Percentiles rank a stretch among this genome's conserved stretches.
Evolutionary conservation across 2,888 invertebrate genomes (phyloP).

Genomic region (Agrilus cyanescens): DNA sequence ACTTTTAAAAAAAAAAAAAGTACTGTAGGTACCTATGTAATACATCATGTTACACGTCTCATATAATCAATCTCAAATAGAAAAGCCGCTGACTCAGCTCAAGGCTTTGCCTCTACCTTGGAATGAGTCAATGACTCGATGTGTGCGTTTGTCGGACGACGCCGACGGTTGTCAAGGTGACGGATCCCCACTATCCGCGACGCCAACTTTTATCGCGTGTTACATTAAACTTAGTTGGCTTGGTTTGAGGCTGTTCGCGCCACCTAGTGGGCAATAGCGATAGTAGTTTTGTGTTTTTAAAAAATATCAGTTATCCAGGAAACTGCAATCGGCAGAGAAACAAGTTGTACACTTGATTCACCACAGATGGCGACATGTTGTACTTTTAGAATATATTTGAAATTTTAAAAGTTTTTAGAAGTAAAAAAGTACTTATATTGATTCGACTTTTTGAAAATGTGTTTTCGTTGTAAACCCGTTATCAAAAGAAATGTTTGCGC

Average conservation of each 20-base stretch:
- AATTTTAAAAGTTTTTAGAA: too few species aligned
- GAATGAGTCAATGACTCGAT: conserved; percentile 38
- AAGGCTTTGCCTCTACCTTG: conserved; percentile 37
- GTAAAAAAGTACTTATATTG: too few species aligned
- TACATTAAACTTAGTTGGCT: conserved; percentile 9
- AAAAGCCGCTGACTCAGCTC: conserved; percentile 17
- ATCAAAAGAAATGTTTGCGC: not conserved
- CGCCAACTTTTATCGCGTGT: conserved; percentile 7
- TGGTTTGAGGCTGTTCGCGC: conserved; percentile 8
- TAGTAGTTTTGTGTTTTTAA: not conserved
- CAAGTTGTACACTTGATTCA: too few species aligned
- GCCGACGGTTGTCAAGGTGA: conserved; percentile 31
- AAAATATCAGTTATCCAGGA: too few species aligned
- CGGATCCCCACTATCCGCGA: conserved; percentile 18
- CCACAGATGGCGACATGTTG: too few species aligned
- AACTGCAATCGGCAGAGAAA: too few species aligned
- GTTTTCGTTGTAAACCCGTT: too few species aligned
- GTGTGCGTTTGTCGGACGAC: conserved; percentile 24
- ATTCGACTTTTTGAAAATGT: too few species aligned
- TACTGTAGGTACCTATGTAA: too few species aligned
- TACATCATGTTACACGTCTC: too few species aligned
- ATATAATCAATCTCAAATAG: not conserved
- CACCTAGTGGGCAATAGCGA: conserved; percentile 14
- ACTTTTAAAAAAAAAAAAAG: too few species aligned
- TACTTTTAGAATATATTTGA: too few species aligned